Percentiles rank a stretch among this genome's conserved stretches.
phyloP scores from a whole-genome alignment of 1,140 invertebrate genomes.

The Apis cerana region DNA sequence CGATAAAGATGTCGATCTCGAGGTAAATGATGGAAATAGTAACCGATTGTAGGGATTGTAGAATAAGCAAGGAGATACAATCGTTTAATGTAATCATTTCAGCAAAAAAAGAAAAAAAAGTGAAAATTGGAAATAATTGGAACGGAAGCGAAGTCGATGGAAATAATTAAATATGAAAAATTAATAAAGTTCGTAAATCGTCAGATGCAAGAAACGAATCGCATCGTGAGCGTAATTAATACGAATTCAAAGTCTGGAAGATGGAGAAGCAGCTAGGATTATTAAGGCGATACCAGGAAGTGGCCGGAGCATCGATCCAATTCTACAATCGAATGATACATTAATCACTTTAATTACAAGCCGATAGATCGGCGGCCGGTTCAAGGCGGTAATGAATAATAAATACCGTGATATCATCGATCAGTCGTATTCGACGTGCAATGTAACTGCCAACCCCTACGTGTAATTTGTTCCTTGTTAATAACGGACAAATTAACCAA shows the following conservation, averaged over 20 bases:
- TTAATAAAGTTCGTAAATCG: too few species aligned
- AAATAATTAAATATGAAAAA: too few species aligned
- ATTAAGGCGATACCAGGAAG: constrained; percentile 4
- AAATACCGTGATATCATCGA: constrained; percentile 49
- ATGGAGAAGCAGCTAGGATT: not conserved
- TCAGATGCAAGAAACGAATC: too few species aligned
- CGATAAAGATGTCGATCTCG: too few species aligned
- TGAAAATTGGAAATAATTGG: too few species aligned
- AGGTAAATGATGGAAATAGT: too few species aligned
- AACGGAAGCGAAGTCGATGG: too few species aligned
- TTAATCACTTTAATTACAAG: constrained; percentile 59
- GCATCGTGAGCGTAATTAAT: not conserved
- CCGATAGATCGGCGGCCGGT: constrained; percentile 5
- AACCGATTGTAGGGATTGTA: too few species aligned
- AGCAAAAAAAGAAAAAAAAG: too few species aligned
- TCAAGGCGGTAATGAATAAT: constrained; percentile 51
- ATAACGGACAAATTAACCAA: constrained; percentile 3
- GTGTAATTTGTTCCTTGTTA: constrained; percentile 25
- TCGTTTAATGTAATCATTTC: too few species aligned
- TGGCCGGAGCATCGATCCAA: not conserved
- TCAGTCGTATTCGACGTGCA: constrained; percentile 19
- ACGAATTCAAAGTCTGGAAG: not conserved
- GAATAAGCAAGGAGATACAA: too few species aligned
- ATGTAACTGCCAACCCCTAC: not conserved
- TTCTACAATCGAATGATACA: constrained; percentile 11